Evolutionary conservation across 2,888 invertebrate genomes (phyloP).

Genomic region (Chrysotoxum bicinctum): DNA sequence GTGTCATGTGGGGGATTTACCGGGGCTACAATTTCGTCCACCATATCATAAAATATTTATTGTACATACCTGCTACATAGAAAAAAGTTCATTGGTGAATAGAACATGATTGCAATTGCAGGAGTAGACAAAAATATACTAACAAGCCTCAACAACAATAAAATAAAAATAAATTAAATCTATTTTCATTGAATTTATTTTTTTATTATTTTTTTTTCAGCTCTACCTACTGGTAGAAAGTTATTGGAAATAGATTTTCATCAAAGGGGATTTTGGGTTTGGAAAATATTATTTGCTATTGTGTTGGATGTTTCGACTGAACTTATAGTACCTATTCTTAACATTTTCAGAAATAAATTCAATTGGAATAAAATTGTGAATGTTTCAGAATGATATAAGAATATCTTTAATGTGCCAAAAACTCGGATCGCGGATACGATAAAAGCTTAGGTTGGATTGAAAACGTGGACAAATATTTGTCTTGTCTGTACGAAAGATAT

Average conservation of each 20-base stretch:
- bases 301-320: neutral
- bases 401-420: neutral
- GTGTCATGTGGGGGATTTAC: conserved; percentile 30
- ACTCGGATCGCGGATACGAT: neutral
- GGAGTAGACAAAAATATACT: neutral
- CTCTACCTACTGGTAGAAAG: neutral
- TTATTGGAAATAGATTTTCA: conserved; percentile 1
- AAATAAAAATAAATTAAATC: conserved; percentile 20
- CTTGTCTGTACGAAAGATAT: neutral
- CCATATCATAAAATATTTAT: conserved; percentile 43
- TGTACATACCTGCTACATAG: neutral
- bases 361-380: conserved; percentile 50
- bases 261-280: neutral
- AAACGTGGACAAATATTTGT: neutral
- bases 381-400: neutral
- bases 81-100: conserved; percentile 29
- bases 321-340: conserved; percentile 55
- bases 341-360: conserved; percentile 47
- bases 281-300: conserved; percentile 4
- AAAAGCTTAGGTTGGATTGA: neutral
- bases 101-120: conserved; percentile 28
- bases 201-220: neutral
- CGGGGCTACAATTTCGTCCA: conserved; percentile 17
- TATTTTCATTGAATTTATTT: conserved; percentile 19
- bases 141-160: conserved; percentile 33